Base-by-base conservation (phyloP, 2,888 invertebrate genomes). In the Euplagia quadripunctaria region DNA sequence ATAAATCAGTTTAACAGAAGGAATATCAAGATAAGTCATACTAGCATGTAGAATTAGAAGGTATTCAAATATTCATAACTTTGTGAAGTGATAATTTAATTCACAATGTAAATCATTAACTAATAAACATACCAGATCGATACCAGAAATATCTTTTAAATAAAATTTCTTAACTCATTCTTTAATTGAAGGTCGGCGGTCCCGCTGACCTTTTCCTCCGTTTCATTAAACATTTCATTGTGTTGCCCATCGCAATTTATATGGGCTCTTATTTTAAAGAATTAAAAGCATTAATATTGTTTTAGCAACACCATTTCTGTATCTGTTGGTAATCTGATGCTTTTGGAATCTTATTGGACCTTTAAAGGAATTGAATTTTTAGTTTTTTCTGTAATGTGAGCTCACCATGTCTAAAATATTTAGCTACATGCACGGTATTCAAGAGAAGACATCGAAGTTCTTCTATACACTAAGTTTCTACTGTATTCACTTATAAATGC, bases 201-300 rank as follows among this genome's bases (percentile, higher is more conserved):
- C 75, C 75, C 78, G 67, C 66, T 86, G 81, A 81, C 87, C 77
- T 83, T 88, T 86, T 80, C 82, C 77, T 85, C 80, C 82, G 85
- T 88, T 89, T 91, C 92, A 91, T 92, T 92, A 91, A 88, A 88
- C 85, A 87, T 86, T 87, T 91, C 88, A 89, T 90, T 91, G 90
- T 89, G 46, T 74, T 74, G 68, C 80, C 78, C 72, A 69, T 75
- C 78, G 84, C 86, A 87, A 88, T 91, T 90, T 91, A 91, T 90
- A 86, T 80, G 78, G 82, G 70, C 68, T 79, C 74, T 82, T 85
- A 82, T 80, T 85, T 85, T 76, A 78, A 81, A 82, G 85, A 86
- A 87, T 85, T 87, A 86, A 88, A 88, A 87, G 83, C 82, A 84
- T 83, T 85, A 85, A 87, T 87, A 87, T 87, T 83, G 83, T 85